Evolutionary conservation across 2,113 vertebrate species (phyloP), one percentile per base, ranked within the genome.

Genomic region (Chloropsis hardwickii): DNA sequence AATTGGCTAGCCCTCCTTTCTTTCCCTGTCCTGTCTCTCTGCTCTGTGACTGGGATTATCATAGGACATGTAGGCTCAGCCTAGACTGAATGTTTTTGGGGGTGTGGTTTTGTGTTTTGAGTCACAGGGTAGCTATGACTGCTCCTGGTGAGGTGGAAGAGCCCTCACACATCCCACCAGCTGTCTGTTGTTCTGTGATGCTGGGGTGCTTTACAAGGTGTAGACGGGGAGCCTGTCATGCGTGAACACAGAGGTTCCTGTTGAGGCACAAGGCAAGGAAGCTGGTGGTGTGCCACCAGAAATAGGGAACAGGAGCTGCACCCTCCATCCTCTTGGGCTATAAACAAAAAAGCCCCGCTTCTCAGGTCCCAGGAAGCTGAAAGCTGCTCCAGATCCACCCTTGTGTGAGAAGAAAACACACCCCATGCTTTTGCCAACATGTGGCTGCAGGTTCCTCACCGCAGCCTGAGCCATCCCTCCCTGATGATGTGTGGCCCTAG

Each of bases 391-490:
- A 86, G 89, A 94, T 77, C 83, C 67, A 83, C 80, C 81, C 50
- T 91, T 87, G 57, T 10, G 37, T 9, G 40, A 87, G 77, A 84
- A 84, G 61, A 84, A 90, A 95, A 91, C 65, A 74, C 88, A 70
- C 48, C 89, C 56, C 28, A 23, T 78, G 73, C 61, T 79, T 66
- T 77, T 95, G 77, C 80, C 56, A 74, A 37, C 83, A 40, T 88
- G 88, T 93, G 90, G 76, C 85, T 90, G 88, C 95, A 92, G 80
- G 92, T 94, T 81, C 69, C 56, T 86, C 22, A 28, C 69, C 1
- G 0, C 91, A 81, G 73, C 57, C 69, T 42, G 51, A 37, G 44
- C 87, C 91, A 94, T 82, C 83, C 71, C 83, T 91, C 42, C 54
- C n/a, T 66, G 81, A 21, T 69, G 71, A 54, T 39, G 67, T 35